These are phyloP conservation scores for Watsonalla binaria DNA, from an alignment of 2,888 invertebrate genomes.

Conservation along the genomic window DNA sequence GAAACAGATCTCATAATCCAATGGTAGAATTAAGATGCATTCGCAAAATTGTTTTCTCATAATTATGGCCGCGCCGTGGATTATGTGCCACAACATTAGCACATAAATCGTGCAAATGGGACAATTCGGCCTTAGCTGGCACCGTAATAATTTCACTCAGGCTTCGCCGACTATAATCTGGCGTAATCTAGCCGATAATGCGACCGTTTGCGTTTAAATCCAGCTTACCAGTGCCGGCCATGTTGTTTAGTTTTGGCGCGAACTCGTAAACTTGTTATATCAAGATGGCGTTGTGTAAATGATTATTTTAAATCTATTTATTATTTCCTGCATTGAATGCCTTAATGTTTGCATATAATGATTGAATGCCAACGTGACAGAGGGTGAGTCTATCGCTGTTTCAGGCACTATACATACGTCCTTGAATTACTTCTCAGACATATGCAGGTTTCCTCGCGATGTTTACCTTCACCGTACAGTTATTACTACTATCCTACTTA, in stretches of 20 bases:
- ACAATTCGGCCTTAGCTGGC: constrained; percentile 69
- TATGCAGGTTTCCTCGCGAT: no score
- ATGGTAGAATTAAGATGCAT: constrained; percentile 64
- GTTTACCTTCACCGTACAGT: no score
- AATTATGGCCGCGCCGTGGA: constrained; percentile 67
- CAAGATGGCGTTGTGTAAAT: constrained; percentile 55
- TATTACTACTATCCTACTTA: no score
- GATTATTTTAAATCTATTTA: constrained; percentile 27
- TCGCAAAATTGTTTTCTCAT: constrained; percentile 77
- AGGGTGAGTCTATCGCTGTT: no score
- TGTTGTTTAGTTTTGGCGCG: constrained; percentile 61
- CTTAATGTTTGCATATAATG: no score
- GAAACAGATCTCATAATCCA: constrained; percentile 58
- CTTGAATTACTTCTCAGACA: no score
- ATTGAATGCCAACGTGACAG: no score
- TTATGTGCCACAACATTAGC: constrained; percentile 71
- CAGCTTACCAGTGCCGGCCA: constrained; percentile 51
- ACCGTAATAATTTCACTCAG: constrained; percentile 72
- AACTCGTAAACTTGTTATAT: constrained; percentile 41
- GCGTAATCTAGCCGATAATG: constrained; percentile 77
- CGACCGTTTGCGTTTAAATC: constrained; percentile 69
- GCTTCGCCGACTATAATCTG: constrained; percentile 74
- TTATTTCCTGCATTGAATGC: no score
- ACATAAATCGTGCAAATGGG: constrained; percentile 76
- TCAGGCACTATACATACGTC: no score